These are phyloP conservation scores for Henricia sp. DNA, from an alignment of 53 echinoderm and acorn worm species.

Conservation along the genomic window DNA sequence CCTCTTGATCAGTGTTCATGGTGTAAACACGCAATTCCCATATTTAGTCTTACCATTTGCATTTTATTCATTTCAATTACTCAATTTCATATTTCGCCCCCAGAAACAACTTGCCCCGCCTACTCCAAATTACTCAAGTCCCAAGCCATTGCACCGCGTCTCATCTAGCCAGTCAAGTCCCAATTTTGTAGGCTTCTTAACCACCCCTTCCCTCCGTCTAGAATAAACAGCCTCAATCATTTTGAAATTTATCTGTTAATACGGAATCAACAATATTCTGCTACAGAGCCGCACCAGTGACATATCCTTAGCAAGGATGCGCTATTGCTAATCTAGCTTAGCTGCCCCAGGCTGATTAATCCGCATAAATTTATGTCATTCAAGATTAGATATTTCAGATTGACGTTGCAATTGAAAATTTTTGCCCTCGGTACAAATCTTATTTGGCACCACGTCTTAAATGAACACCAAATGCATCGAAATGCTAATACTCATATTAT, in stretches of 20 bases:
- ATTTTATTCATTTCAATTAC: no score
- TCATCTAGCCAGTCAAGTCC: not conserved
- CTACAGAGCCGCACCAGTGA: not conserved
- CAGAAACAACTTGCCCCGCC: no score
- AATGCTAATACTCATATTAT: no score
- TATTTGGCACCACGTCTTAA: no score
- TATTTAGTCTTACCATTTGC: no score
- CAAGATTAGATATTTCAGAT: constrained; percentile 43
- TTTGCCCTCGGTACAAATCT: no score
- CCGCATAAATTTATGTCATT: constrained; percentile 44
- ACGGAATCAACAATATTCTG: constrained; percentile 46
- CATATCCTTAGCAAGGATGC: constrained; percentile 15
- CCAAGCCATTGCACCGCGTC: not conserved
- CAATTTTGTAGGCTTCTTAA: constrained; percentile 52
- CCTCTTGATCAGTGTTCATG: no score
- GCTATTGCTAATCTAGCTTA: constrained; percentile 23
- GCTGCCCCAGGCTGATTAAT: constrained; percentile 52
- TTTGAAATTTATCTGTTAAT: constrained; percentile 61
- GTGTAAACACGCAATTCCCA: no score
- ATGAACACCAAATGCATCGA: no score
- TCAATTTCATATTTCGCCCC: no score
- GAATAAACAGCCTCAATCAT: constrained; percentile 58
- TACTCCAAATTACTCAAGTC: no score
- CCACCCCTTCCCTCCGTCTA: constrained; percentile 24
- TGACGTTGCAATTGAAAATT: constrained; percentile 9